Evolutionary conservation across 2,888 invertebrate species (phyloP).

Genomic region (Drosophila fungiperda): DNA sequence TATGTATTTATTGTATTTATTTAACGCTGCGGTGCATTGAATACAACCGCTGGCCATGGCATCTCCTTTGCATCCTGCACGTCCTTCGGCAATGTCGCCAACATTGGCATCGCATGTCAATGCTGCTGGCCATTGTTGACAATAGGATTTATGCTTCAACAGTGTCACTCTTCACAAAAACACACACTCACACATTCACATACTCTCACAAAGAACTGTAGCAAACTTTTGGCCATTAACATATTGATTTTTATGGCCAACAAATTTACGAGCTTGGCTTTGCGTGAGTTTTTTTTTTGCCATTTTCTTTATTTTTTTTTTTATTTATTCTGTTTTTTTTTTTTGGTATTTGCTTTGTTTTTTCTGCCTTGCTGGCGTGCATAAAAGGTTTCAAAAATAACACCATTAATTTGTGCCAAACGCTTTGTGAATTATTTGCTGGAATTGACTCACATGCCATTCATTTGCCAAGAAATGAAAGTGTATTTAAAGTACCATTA

Average conservation of each 20-base stretch:
- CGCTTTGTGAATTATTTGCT: constrained; percentile 61
- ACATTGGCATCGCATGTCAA: constrained; percentile 66
- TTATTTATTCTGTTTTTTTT: constrained; percentile 13
- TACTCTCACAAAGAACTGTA: constrained; percentile 40
- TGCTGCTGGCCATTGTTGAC: constrained; percentile 79
- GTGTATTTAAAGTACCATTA: constrained; percentile 1
- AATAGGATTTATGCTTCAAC: constrained; percentile 79
- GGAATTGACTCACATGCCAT: constrained; percentile 29
- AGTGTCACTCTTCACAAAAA: constrained; percentile 54
- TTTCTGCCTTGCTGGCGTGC: constrained; percentile 49
- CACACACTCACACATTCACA: constrained; percentile 26
- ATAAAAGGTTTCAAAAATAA: constrained; percentile 75
- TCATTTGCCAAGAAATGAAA: constrained; percentile 2
- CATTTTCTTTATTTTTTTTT: background rate
- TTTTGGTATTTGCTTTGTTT: constrained; percentile 10
- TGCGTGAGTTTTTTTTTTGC: constrained; percentile 41
- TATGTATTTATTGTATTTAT: constrained; percentile 77
- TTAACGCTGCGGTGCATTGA: constrained; percentile 72
- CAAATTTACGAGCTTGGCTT: constrained; percentile 71
- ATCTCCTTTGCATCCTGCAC: constrained; percentile 16
- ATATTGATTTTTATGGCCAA: constrained; percentile 78
- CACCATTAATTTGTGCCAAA: constrained; percentile 74
- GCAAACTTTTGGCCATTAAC: constrained; percentile 74
- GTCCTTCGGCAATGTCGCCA: constrained; percentile 33
- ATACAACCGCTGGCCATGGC: constrained; percentile 40